Conservation (phyloP, 2,888 invertebrate genomes). For the Diaprepes abbreviatus region DNA sequence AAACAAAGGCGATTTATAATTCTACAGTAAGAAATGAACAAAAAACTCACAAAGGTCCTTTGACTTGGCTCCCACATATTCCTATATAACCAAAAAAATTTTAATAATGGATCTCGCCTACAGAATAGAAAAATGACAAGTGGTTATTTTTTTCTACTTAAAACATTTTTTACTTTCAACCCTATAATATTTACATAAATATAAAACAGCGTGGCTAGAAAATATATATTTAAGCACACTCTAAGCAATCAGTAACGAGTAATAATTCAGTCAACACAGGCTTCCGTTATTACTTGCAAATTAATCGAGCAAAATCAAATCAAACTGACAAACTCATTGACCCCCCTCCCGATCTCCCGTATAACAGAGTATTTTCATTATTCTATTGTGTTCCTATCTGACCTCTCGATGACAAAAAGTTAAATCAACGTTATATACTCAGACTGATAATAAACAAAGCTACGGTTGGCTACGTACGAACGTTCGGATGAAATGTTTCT, state of each 20-base stretch:
- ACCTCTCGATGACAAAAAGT: slow-evolving; percentile 55
- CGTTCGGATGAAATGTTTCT: slow-evolving; percentile 19
- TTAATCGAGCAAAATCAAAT: slow-evolving; percentile 31
- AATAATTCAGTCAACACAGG: neutral
- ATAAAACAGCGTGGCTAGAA: too few species aligned
- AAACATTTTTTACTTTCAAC: too few species aligned
- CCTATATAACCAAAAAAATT: too few species aligned
- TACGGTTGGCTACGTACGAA: slow-evolving; percentile 47
- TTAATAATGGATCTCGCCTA: too few species aligned
- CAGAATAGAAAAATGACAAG: too few species aligned
- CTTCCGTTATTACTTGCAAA: neutral
- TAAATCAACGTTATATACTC: slow-evolving; percentile 50
- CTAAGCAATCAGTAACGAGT: neutral
- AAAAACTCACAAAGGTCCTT: too few species aligned
- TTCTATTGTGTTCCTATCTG: slow-evolving; percentile 54
- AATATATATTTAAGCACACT: too few species aligned
- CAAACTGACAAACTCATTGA: slow-evolving; percentile 35
- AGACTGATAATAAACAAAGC: slow-evolving; percentile 52
- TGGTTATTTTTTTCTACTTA: too few species aligned
- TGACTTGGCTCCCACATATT: too few species aligned
- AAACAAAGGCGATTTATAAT: too few species aligned
- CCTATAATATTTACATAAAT: too few species aligned
- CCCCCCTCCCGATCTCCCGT: slow-evolving; percentile 9
- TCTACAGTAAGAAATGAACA: too few species aligned
- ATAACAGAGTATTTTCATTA: slow-evolving; percentile 36